Evolutionary conservation across 2,888 invertebrate genomes (phyloP).

Genomic region (Eupithecia dodoneata): DNA sequence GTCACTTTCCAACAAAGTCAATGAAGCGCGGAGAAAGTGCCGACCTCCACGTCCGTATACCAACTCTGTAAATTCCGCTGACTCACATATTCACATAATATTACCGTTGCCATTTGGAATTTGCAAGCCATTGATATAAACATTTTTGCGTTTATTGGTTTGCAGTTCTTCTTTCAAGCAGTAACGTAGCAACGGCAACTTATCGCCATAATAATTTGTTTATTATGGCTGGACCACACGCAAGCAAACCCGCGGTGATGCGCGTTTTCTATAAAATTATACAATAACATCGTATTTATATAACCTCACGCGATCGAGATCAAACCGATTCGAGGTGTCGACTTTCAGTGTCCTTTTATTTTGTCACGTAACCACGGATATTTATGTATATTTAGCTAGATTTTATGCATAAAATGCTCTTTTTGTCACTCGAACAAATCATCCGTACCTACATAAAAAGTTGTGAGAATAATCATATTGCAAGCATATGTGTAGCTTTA

Average conservation of each 20-base stretch:
- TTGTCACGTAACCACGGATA: constrained; percentile 14
- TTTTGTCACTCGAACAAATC: not conserved
- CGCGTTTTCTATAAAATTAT: not conserved
- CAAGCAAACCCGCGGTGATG: not conserved
- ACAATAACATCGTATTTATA: constrained; percentile 18
- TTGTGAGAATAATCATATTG: not conserved
- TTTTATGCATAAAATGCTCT: not conserved
- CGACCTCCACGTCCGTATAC: constrained; percentile 78
- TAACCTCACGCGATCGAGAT: constrained; percentile 27
- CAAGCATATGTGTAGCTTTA: not conserved
- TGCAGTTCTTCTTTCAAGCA: not conserved
- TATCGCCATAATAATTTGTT: not conserved
- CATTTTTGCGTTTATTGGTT: not conserved
- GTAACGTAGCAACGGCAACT: not conserved
- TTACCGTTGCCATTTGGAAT: constrained; percentile 35
- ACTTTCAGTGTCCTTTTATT: constrained; percentile 30
- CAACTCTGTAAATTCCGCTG: constrained; percentile 73
- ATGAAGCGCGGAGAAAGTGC: constrained; percentile 83
- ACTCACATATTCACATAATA: constrained; percentile 63
- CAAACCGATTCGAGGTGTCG: constrained; percentile 8
- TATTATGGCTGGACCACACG: not conserved
- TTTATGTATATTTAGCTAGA: not conserved
- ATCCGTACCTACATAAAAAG: not conserved
- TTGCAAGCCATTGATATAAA: constrained; percentile 9
- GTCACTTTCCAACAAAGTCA: constrained; percentile 82